These are phyloP conservation scores for Wiebesia pumilae DNA, from an alignment of 1,140 invertebrate species.

Conservation along the genomic window DNA sequence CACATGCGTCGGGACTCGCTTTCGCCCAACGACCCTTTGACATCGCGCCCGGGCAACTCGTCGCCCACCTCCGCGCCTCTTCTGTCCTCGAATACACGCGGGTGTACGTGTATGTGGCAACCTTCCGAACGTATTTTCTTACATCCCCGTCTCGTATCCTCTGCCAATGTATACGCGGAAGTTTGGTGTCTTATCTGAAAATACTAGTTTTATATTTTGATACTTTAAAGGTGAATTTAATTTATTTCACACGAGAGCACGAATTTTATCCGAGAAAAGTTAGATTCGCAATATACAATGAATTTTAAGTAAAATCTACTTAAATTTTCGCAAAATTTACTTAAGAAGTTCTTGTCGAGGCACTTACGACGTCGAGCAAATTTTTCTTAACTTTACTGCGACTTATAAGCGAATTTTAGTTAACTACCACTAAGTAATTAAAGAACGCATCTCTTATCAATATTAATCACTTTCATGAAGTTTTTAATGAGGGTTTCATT, in stretches of 20 bases:
- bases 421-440: not conserved
- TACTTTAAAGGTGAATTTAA: constrained; percentile 8
- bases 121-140: not conserved
- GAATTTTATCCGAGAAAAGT: not conserved
- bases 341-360: not conserved
- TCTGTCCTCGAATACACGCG: too few species aligned
- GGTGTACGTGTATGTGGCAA: not conserved
- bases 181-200: not conserved
- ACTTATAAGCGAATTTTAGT: not conserved
- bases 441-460: not conserved
- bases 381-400: not conserved
- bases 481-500: not conserved
- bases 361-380: not conserved
- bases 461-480: not conserved
- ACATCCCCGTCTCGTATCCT: not conserved
- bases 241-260: not conserved
- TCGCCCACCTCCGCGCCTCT: too few species aligned
- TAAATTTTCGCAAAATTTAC: not conserved
- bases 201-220: not conserved
- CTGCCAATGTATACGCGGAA: not conserved
- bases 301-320: not conserved
- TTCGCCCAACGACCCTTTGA: not conserved
- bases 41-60: not conserved
- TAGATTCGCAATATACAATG: not conserved
- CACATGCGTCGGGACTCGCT: too few species aligned